Base-by-base conservation (phyloP, 92 coral and sea anemone genomes). In the Nematostella vectensis region DNA sequence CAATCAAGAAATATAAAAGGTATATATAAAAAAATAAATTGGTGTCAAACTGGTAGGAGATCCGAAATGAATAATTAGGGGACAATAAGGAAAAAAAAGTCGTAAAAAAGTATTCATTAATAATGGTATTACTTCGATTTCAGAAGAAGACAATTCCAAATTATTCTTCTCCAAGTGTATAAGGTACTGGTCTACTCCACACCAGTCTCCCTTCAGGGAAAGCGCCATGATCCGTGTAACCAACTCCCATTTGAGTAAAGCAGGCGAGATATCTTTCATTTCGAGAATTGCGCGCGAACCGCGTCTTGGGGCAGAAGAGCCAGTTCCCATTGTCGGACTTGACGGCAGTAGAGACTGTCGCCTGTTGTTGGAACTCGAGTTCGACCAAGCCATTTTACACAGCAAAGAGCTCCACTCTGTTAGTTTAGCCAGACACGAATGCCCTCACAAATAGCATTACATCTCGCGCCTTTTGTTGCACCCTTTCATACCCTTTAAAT, bases 151-250 rank as follows among this genome's bases (percentile, higher is more conserved):
- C 17, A 85, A 42, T 44, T 85, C 94, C 88, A 85, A 56, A 67
- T 80, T 79, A 72, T 85, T 75, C 58, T 82, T 78, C 57, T 68
- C 94, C 27, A 85, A 69, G 62, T 61, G 63, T 59, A 36, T 75
- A 2, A 85, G 69, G 71, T 85, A 84, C 64, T 85, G 94, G 20
- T 80, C 94, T 31, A 85, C 94, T 0, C 88, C 87, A 0, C 83
- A 67, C 94, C 94, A 85, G 9, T 85, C 94, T 30, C 81, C 82
- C 55, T 85, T 85, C 27, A 71, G 13, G 9, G 94, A 73, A 30
- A 80, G 63, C 23, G 80, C 56, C 54, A 85, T 38, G 25, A 85
- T 75, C 25, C 94, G 88, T 51, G 71, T 74, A 31, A 75, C 29
- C 22, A 85, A 61, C 48, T 85, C 94, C 74, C 81, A 62, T 67